Evolutionary conservation across 2,888 invertebrate genomes (phyloP).

Genomic region (Ecliptopera silaceata): DNA sequence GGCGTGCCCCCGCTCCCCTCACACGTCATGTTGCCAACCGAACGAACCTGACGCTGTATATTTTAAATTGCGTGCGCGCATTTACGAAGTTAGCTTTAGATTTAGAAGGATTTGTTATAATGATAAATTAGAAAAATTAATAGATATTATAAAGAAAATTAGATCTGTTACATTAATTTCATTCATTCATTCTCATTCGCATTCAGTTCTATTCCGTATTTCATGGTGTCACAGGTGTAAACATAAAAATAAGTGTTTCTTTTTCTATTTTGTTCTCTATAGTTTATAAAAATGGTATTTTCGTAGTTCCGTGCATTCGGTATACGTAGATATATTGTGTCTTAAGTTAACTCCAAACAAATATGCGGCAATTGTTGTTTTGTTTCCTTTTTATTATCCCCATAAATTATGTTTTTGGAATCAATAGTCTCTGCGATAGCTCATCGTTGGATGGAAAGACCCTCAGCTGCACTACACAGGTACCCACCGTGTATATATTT

Average conservation of each 20-base stretch:
- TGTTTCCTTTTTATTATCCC: constrained; percentile 52
- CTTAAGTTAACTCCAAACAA: constrained; percentile 17
- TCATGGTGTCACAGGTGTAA: constrained; percentile 13
- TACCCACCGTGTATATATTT: constrained; percentile 31
- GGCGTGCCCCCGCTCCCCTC: too few species aligned
- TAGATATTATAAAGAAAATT: too few species aligned
- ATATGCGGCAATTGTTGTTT: constrained; percentile 52
- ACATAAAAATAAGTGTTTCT: constrained; percentile 21
- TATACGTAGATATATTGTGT: constrained; percentile 35
- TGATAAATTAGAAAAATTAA: too few species aligned
- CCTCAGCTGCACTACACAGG: constrained; percentile 70
- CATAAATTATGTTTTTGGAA: constrained; percentile 53
- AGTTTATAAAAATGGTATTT: constrained; percentile 20
- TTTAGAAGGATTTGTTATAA: too few species aligned
- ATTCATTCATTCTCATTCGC: too few species aligned
- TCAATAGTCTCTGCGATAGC: constrained; percentile 58
- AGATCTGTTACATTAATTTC: too few species aligned
- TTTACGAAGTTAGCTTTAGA: too few species aligned
- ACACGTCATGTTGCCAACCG: too few species aligned
- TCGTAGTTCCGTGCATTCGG: constrained; percentile 1
- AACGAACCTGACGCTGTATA: too few species aligned
- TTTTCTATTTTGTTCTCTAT: constrained; percentile 21
- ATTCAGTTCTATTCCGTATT: too few species aligned
- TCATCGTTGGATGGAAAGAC: constrained; percentile 43
- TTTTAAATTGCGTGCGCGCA: too few species aligned